Evolutionary conservation across 2,113 vertebrate species (phyloP).

Genomic region (Lampris incognitus): DNA sequence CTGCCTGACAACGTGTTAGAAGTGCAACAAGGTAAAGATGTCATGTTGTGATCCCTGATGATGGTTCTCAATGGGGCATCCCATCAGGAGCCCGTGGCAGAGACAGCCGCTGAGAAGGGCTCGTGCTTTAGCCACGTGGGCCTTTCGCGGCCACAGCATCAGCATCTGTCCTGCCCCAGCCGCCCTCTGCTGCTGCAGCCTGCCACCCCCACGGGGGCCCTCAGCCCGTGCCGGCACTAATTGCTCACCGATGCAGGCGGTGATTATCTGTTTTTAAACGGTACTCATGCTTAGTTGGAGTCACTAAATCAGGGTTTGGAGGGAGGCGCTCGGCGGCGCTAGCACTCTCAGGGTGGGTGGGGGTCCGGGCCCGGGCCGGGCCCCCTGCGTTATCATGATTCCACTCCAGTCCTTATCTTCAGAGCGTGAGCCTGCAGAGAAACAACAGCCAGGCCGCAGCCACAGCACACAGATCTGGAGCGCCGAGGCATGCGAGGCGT

Average conservation of each 20-base stretch:
- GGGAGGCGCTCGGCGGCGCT: slow-evolving; percentile 66
- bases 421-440: slow-evolving; percentile 74
- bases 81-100: not conserved
- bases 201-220: slow-evolving; percentile 56
- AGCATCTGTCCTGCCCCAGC: not conserved
- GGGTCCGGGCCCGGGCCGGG: slow-evolving; percentile 56
- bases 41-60: too few relatives aligned
- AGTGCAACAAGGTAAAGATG: too few relatives aligned
- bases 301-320: slow-evolving; percentile 71
- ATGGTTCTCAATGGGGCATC: too few relatives aligned
- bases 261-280: slow-evolving; percentile 72
- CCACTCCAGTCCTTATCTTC: slow-evolving; percentile 77
- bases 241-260: slow-evolving; percentile 78
- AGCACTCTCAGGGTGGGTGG: slow-evolving; percentile 60
- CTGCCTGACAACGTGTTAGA: too few relatives aligned
- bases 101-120: not conserved
- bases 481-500: slow-evolving; percentile 71
- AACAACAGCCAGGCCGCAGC: slow-evolving; percentile 72
- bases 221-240: slow-evolving; percentile 74
- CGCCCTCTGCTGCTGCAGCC: slow-evolving; percentile 13
- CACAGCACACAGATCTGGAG: slow-evolving; percentile 76
- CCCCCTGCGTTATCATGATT: slow-evolving; percentile 67
- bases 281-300: slow-evolving; percentile 78
- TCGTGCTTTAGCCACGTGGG: not conserved
- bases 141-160: slow-evolving; percentile 1